phyloP scores from a whole-genome alignment of 2,113 vertebrate species.

The Rhinoderma darwinii region DNA sequence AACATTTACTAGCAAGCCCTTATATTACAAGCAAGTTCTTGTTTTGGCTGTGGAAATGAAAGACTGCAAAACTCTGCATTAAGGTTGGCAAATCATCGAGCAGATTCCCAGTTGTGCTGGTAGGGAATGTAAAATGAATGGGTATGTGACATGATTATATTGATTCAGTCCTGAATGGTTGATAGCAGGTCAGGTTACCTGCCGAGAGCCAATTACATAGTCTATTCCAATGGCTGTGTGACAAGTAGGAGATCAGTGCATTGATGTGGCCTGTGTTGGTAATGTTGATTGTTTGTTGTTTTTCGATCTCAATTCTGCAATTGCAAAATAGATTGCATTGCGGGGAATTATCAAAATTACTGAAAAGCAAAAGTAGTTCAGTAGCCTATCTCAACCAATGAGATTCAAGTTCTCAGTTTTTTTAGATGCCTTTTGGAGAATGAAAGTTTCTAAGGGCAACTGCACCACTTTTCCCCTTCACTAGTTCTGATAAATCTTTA shows the following conservation, averaged over 20 bases:
- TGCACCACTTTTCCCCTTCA: not conserved
- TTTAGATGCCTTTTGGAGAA: not conserved
- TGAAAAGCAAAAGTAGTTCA: not conserved
- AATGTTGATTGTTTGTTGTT: not conserved
- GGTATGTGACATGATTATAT: slow-evolving; percentile 9
- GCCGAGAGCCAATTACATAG: not conserved
- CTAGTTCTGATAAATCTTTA: no score
- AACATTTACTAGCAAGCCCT: slow-evolving; percentile 30
- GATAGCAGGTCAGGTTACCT: slow-evolving; percentile 14
- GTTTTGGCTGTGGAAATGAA: slow-evolving; percentile 30
- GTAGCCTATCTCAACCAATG: not conserved
- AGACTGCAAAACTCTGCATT: not conserved
- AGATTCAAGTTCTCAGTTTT: not conserved
- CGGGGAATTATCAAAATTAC: not conserved
- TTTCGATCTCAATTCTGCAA: not conserved
- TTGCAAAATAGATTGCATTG: not conserved
- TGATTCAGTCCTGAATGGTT: slow-evolving; percentile 9
- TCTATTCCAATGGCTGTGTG: not conserved
- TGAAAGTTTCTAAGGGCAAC: not conserved
- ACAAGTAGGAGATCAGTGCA: not conserved
- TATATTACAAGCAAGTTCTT: slow-evolving; percentile 31
- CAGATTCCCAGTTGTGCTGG: slow-evolving; percentile 16
- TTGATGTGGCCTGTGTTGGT: not conserved
- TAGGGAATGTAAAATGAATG: not conserved
- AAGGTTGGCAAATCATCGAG: not conserved